Base-by-base conservation (phyloP, 2,113 vertebrate genomes). In the Anser cygnoides region DNA sequence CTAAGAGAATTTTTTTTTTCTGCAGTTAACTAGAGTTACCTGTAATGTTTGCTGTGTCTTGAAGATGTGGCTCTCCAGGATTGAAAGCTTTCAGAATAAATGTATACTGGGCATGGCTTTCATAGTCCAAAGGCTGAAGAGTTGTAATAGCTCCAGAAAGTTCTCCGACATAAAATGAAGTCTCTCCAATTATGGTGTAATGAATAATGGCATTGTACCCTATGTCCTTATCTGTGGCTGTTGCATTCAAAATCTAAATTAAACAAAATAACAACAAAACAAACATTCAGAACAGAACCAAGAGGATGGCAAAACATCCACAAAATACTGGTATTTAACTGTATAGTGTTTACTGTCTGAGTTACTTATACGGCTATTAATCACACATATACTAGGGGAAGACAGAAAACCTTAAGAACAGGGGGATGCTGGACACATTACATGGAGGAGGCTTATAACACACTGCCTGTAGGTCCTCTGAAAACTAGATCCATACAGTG, bases 41-140 rank as follows among this genome's bases (percentile, higher is more conserved):
- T 96, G 92, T 97, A 74, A 97, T 33, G 33, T 93, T 95, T 89
- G 94, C 93, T 61, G 82, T 95, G 66, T 92, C 93, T 52, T 93
- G 75, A 2, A 91, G 65, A 50, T 75, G 2, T 2, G 92, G 87
- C 20, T 96, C 83, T 52, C 62, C 94, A 35, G 96, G 95, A 65
- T 95, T 97, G 61, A 95, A 96, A 67, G 97, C 97, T 86, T 59
- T 94, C 59, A 97, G 84, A 84, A 44, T 25, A 78, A 97, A 86
- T 0, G 75, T 80, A 11, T 97, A 85, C 39, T 92, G 67, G 22
- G 92, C 63, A 66, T 1, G 23, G n/a, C 63, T 87, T 90, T 97
- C 97, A 29, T 96, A 97, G 84, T 97, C 97, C 75, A 97, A 89
- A 76, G 96, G 93, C 0, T 96, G 91, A 59, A 97, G 84, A 33